These are phyloP conservation scores for Lamprologus tigripictilis DNA, from an alignment of 2,113 vertebrate species.

Conservation along the genomic window DNA sequence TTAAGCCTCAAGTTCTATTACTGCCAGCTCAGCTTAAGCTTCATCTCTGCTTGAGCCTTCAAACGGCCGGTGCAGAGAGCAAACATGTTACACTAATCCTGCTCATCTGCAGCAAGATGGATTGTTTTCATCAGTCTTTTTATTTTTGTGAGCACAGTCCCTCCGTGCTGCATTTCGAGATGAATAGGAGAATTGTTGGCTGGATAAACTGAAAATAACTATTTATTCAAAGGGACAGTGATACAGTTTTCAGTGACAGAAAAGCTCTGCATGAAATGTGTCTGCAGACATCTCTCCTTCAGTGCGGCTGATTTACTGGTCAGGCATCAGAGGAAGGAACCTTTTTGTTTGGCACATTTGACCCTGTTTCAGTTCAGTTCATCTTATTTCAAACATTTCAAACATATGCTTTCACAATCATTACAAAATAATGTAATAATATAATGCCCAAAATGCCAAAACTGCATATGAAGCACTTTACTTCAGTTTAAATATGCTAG, in stretches of 20 bases:
- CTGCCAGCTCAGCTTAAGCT: not conserved
- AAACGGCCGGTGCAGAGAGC: not conserved
- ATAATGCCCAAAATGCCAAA: rapidly evolving
- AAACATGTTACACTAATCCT: not conserved
- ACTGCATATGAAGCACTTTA: not conserved
- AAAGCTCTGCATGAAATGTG: not conserved
- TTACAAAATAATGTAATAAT: not conserved
- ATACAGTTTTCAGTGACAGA: not conserved
- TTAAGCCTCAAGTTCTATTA: not conserved
- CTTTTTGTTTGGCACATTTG: not conserved
- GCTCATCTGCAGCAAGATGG: not conserved
- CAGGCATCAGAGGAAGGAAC: not conserved
- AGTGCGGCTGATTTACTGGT: not conserved
- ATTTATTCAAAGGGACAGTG: not conserved
- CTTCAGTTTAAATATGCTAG: not conserved
- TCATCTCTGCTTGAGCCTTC: not conserved
- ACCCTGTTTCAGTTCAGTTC: not conserved
- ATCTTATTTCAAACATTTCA: not conserved
- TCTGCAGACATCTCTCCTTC: not conserved
- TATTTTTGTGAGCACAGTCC: not conserved
- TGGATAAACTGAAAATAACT: not conserved
- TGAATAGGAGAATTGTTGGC: not conserved
- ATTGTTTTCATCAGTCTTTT: conserved; percentile 13
- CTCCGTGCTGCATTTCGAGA: not conserved
- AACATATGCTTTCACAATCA: not conserved